Conservation (phyloP, 2,113 vertebrate species). For the Amphilophus citrinellus region DNA sequence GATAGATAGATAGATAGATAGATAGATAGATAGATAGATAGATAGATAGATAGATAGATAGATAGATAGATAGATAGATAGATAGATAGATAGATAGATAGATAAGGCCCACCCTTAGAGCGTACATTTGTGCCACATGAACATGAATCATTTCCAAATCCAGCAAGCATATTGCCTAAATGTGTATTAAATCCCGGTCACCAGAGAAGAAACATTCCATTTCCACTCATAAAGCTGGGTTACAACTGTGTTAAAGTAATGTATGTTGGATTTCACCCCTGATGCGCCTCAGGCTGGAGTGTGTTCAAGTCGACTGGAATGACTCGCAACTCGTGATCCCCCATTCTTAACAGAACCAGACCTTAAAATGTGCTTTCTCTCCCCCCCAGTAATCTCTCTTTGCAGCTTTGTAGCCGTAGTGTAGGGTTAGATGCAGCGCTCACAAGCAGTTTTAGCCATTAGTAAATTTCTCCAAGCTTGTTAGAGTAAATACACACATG, state of each 20-base stretch:
- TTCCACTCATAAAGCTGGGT: background rate
- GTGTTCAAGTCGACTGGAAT: conserved; percentile 64
- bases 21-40: too few species aligned
- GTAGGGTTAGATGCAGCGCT: conserved; percentile 51
- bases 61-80: too few species aligned
- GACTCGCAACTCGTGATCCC: conserved; percentile 74
- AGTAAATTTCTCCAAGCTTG: background rate
- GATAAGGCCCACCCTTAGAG: background rate
- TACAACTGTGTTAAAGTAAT: background rate
- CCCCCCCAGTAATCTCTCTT: conserved; percentile 46
- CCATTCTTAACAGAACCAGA: conserved; percentile 21
- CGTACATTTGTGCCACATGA: background rate
- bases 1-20: too few species aligned
- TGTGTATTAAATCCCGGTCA: background rate
- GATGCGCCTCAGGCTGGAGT: conserved; percentile 44
- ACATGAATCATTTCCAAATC: background rate
- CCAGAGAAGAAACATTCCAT: background rate
- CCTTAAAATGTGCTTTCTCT: conserved; percentile 63
- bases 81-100: too few species aligned
- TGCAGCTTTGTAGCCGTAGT: conserved; percentile 41
- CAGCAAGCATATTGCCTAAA: background rate
- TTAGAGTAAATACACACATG: conserved; percentile 35
- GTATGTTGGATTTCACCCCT: conserved; percentile 20
- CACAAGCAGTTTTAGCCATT: conserved; percentile 2
- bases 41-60: too few species aligned